Percentiles rank a stretch among this genome's conserved stretches.
Conservation (phyloP, 2,888 invertebrate genomes). For the Cylloceria caligata region DNA sequence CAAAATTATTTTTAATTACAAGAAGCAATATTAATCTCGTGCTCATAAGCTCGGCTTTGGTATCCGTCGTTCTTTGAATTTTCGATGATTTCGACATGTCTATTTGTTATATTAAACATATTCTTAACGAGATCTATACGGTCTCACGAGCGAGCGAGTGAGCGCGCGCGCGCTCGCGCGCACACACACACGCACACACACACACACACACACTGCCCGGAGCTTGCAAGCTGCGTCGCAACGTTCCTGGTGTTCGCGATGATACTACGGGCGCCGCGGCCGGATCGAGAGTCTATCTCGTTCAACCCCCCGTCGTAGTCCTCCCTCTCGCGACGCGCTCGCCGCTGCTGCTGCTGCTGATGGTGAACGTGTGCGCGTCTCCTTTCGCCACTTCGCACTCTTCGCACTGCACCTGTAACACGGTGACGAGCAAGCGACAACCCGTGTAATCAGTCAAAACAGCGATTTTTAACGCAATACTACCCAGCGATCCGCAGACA, state of each 20-base stretch:
- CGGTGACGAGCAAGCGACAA: not conserved
- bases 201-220: conserved; percentile 23
- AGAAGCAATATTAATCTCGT: not conserved
- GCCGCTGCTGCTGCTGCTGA: conserved; percentile 55
- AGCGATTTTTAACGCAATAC: conserved; percentile 17
- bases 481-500: not conserved
- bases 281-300: conserved; percentile 72
- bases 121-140: not conserved
- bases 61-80: not conserved
- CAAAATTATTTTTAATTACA: not conserved
- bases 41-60: not conserved
- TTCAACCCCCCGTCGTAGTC: conserved; percentile 66
- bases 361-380: conserved; percentile 69
- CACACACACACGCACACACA: conserved; percentile 32
- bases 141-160: not conserved
- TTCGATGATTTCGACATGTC: conserved; percentile 8
- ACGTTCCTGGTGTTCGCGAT: conserved; percentile 78
- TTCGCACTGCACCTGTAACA: conserved; percentile 20
- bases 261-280: conserved; percentile 78
- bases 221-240: conserved; percentile 70
- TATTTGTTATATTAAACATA: not conserved
- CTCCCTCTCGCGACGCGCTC: conserved; percentile 31
- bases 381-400: conserved; percentile 22
- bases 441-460: conserved; percentile 32
- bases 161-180: too few relatives aligned